phyloP scores from a whole-genome alignment of 2,113 vertebrate genomes.

The Nerophis lumbriciformis region DNA sequence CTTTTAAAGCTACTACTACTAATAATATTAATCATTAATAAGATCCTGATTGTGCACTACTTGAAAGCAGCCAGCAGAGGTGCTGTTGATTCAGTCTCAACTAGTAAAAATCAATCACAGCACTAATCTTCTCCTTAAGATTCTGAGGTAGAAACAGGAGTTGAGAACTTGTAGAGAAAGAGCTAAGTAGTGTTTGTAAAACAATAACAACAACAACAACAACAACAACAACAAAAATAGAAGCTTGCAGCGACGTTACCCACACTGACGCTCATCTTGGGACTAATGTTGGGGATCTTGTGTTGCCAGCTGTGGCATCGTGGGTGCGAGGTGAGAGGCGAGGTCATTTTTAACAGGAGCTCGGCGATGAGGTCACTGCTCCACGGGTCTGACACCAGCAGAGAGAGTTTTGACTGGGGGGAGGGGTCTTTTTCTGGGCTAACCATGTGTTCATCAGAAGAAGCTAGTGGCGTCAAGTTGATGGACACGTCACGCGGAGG shows the following conservation, averaged over 20 bases:
- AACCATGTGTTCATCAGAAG: constrained; percentile 16
- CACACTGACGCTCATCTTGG: constrained; percentile 73
- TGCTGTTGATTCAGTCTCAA: too few species aligned
- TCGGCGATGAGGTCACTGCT: constrained; percentile 69
- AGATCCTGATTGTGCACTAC: too few species aligned
- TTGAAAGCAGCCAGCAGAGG: too few species aligned
- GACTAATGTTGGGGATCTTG: constrained; percentile 71
- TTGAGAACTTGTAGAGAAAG: too few species aligned
- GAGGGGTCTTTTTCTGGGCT: constrained; percentile 23
- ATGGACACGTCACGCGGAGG: constrained; percentile 37
- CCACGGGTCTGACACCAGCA: constrained; percentile 83
- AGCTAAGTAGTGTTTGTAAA: too few species aligned
- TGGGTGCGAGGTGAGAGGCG: constrained; percentile 69
- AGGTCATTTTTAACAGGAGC: constrained; percentile 71
- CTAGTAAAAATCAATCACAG: too few species aligned
- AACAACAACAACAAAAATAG: too few species aligned
- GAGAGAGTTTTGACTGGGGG: neutral
- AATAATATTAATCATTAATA: too few species aligned
- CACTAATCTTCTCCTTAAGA: too few species aligned
- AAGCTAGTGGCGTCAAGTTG: constrained; percentile 24
- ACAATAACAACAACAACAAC: too few species aligned
- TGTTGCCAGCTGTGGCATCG: constrained; percentile 71
- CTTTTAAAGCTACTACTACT: too few species aligned
- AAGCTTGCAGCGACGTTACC: constrained; percentile 61
- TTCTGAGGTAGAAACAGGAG: too few species aligned